A percentile compares a stretch with the other conserved stretches of the same genome.
Conservation (phyloP, 2,888 invertebrate species). For the Stictocephala bisonia region DNA sequence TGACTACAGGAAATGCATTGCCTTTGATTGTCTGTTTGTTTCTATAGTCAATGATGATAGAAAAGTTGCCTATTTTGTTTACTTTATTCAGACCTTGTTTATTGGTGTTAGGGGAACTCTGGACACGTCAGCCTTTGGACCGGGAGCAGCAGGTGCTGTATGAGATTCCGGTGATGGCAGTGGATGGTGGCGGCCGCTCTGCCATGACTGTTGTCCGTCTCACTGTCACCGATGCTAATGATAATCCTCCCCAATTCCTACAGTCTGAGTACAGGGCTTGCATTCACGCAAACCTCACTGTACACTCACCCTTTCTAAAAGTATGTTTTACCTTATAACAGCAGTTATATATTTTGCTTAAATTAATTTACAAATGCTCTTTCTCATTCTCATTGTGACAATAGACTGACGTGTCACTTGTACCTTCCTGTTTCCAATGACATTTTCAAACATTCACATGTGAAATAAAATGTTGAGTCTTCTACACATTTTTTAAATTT, state of each 20-base stretch:
- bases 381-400: background rate
- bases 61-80: no score
- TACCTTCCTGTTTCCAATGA: slow-evolving; percentile 5
- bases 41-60: no score
- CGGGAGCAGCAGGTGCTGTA: slow-evolving; percentile 77
- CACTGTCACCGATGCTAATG: slow-evolving; percentile 85
- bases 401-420: background rate
- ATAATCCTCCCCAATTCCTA: slow-evolving; percentile 82
- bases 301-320: slow-evolving; percentile 71
- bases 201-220: slow-evolving; percentile 82
- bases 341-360: background rate
- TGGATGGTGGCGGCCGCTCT: slow-evolving; percentile 83
- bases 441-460: no score
- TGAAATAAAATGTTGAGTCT: no score
- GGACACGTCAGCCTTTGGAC: slow-evolving; percentile 68
- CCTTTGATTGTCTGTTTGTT: no score
- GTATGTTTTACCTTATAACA: slow-evolving; percentile 64
- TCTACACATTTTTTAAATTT: no score
- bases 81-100: no score
- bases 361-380: background rate
- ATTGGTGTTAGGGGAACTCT: slow-evolving; percentile 64
- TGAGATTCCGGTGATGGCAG: slow-evolving; percentile 83
- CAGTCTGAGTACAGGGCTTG: slow-evolving; percentile 82
- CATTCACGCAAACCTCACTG: slow-evolving; percentile 71
- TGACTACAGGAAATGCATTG: no score